A percentile compares a stretch with the other conserved stretches of the same genome.
Evolutionary conservation across 2,888 invertebrate genomes (phyloP).

Genomic region (Dasysyrphus tricinctus): DNA sequence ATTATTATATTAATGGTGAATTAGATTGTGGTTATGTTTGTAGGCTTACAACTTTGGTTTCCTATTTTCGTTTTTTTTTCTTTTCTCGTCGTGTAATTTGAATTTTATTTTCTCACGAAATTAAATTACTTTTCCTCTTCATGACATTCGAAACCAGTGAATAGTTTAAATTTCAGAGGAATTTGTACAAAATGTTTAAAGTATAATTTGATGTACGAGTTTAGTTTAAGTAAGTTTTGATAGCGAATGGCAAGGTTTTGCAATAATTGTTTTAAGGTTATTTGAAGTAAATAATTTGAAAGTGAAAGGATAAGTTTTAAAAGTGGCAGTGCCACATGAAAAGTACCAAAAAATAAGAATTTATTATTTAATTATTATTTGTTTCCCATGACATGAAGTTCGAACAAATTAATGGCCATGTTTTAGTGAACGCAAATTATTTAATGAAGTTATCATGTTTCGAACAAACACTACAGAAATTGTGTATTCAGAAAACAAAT

Average conservation of each 20-base stretch:
- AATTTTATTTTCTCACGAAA: conserved; percentile 65
- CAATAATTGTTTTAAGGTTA: not conserved
- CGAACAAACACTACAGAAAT: too few relatives aligned
- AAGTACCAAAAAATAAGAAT: too few relatives aligned
- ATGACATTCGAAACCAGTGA: conserved; percentile 47
- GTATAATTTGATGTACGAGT: not conserved
- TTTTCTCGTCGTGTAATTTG: conserved; percentile 13
- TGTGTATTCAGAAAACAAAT: too few relatives aligned
- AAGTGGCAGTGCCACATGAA: too few relatives aligned
- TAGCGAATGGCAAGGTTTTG: conserved; percentile 27
- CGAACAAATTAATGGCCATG: too few relatives aligned
- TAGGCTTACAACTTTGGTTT: conserved; percentile 41
- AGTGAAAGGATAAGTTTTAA: not conserved
- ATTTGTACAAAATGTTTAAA: conserved; percentile 9
- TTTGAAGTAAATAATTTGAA: too few relatives aligned
- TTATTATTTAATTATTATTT: too few relatives aligned
- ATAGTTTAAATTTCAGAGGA: conserved; percentile 30
- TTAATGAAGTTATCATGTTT: too few relatives aligned
- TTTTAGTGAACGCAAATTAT: too few relatives aligned
- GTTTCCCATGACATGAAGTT: too few relatives aligned
- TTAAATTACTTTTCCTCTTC: conserved; percentile 65
- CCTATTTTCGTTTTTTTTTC: conserved; percentile 19
- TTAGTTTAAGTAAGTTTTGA: not conserved
- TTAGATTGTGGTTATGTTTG: conserved; percentile 56
- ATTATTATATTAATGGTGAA: conserved; percentile 55